Percentiles rank a stretch among this genome's conserved stretches.
These are phyloP conservation scores for Cydia strobilella DNA, from an alignment of 1,140 invertebrate species.

Conservation along the genomic window DNA sequence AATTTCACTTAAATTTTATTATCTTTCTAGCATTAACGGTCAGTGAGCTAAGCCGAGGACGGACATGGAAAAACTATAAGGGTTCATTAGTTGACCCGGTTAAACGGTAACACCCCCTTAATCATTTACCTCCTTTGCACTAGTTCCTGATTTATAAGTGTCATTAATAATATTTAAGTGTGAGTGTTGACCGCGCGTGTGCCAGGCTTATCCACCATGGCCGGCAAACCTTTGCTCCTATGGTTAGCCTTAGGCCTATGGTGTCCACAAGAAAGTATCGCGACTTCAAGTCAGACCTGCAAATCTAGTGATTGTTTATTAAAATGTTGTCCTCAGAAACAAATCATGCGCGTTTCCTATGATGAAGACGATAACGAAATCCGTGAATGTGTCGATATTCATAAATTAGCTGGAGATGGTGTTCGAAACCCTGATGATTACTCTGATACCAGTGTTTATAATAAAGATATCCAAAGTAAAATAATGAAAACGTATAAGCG, in stretches of 20 bases:
- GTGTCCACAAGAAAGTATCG: not conserved
- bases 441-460: not conserved
- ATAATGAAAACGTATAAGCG: not conserved
- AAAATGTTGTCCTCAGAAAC: not conserved
- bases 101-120: too few species aligned
- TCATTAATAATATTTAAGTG: too few species aligned
- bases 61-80: too few species aligned
- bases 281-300: not conserved
- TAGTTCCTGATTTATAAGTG: too few species aligned
- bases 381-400: not conserved
- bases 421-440: not conserved
- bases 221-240: not conserved
- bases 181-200: too few species aligned
- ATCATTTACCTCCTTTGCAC: too few species aligned
- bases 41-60: too few species aligned
- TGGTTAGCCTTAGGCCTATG: not conserved
- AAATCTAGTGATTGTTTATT: not conserved
- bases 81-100: too few species aligned
- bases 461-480: not conserved
- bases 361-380: not conserved
- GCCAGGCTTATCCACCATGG: too few species aligned
- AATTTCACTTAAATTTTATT: too few species aligned
- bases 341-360: not conserved
- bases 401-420: not conserved
- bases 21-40: too few species aligned